These are phyloP conservation scores for Sebastes fasciatus DNA, from an alignment of 2,113 vertebrate species.

Conservation along the genomic window DNA sequence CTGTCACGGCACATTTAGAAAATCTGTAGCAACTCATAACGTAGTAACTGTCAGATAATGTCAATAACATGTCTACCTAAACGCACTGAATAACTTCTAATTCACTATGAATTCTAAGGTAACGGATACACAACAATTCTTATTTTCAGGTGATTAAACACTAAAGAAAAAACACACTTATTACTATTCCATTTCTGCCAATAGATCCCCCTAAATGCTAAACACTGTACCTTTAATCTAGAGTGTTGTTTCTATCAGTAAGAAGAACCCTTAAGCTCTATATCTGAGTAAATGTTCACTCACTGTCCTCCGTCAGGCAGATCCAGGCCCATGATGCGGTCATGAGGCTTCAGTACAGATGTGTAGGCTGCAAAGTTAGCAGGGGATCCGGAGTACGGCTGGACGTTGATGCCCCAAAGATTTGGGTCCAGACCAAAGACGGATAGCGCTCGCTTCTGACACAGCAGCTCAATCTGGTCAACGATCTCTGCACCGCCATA, in stretches of 20 bases:
- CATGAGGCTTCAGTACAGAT: constrained; percentile 91
- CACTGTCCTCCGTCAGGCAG: constrained; percentile 94
- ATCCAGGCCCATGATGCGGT: constrained; percentile 95
- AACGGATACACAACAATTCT: background rate
- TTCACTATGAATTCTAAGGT: background rate
- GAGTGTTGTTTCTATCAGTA: background rate
- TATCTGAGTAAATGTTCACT: constrained; percentile 49
- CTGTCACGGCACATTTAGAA: constrained; percentile 1
- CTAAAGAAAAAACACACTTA: background rate
- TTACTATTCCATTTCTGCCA: background rate
- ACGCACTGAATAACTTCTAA: background rate
- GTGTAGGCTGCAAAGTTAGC: constrained; percentile 95
- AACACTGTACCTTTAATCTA: background rate
- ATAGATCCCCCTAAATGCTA: background rate
- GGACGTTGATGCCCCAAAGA: constrained; percentile 92
- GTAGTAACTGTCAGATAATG: constrained; percentile 4
- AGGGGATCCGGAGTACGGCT: constrained; percentile 94
- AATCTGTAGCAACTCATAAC: background rate
- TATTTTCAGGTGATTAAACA: background rate
- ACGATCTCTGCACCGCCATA: constrained; percentile 93
- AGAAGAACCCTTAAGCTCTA: background rate
- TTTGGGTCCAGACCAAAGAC: constrained; percentile 88
- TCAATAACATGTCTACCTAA: background rate
- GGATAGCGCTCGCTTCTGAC: constrained; percentile 89
- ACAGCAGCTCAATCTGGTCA: constrained; percentile 91